Base-by-base conservation (phyloP, 2,888 invertebrate species). In the Amorpha juglandis region DNA sequence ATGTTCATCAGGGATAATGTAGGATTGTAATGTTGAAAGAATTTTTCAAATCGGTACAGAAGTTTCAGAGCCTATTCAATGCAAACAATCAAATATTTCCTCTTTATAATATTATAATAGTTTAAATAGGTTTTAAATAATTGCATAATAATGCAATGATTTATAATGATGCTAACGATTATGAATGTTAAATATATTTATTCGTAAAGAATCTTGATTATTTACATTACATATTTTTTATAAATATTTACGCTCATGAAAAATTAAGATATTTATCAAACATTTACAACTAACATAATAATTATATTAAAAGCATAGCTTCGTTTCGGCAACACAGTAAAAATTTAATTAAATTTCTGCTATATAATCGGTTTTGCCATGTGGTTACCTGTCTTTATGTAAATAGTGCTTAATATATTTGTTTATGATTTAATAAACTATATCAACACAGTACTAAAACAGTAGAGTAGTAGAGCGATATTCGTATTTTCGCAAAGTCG, bases 261-360 rank as follows among this genome's bases (percentile, higher is more conserved):
- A 16, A 19, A 50, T 8, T 1, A 50, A 19, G n/a, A 48, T 50
- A 50, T 50, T 19, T 50, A 19, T 50, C 7, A 50, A 8, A 19
- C 16, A 50, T 16, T 42, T 48, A 48, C 8, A 16, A 48, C 48
- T 16, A 48, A 19, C 50, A 50, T 6, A 14, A 48, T 14, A n/a
- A n/a, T n/a, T n/a, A 19, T 50, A 50, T 50, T 50, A 19, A 19
- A 50, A 50, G 19, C 50, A 50, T 19, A 50, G 19, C 50, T 50
- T 19, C 8, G 2, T 19, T 45, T 45, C 45, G 45, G 11, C 14
- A 1, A 9, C 19, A 8, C 19, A 19, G 3, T 50, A 50, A 50
- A 19, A 19, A 19, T n/a, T n/a, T n/a, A n/a, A n/a, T n/a, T n/a
- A n/a, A n/a, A n/a, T n/a, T n/a, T n/a, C n/a, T n/a, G n/a, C n/a